Percentiles rank a stretch among this genome's conserved stretches.
Conservation (phyloP, 2,113 vertebrate species). For the Clarias gariepinus region DNA sequence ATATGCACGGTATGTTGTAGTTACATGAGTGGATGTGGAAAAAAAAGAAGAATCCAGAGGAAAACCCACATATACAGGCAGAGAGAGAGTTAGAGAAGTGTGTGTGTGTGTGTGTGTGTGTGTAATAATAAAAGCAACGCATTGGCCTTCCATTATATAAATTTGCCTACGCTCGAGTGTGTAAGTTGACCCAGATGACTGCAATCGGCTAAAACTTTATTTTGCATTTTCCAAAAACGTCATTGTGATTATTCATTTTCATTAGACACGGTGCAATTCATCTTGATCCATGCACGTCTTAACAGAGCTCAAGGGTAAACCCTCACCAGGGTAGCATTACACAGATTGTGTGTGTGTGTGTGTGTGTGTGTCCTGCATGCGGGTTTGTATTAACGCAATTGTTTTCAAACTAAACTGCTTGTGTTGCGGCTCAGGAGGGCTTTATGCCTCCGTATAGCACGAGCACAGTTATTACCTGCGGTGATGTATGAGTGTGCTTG, state of each 20-base stretch:
- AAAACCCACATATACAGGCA: background rate
- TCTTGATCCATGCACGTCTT: background rate
- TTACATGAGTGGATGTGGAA: background rate
- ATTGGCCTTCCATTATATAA: background rate
- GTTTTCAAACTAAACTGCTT: background rate
- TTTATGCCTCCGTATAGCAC: background rate
- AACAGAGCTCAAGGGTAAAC: slow-evolving; percentile 1
- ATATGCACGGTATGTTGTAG: no score
- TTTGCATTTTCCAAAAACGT: background rate
- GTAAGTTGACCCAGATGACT: background rate
- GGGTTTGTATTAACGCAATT: background rate
- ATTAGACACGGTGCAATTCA: background rate
- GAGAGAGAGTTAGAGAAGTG: background rate
- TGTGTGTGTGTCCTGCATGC: background rate
- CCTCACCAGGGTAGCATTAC: background rate
- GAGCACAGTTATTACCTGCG: background rate
- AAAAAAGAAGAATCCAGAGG: background rate
- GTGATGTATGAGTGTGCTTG: slow-evolving; percentile 8
- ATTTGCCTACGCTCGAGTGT: background rate
- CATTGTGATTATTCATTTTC: background rate
- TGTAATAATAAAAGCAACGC: background rate
- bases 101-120: background rate
- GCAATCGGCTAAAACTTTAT: background rate
- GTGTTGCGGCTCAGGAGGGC: background rate
- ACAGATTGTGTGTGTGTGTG: background rate